Conservation (phyloP, 2,888 invertebrate genomes). For the Priocnemis perturbator region DNA sequence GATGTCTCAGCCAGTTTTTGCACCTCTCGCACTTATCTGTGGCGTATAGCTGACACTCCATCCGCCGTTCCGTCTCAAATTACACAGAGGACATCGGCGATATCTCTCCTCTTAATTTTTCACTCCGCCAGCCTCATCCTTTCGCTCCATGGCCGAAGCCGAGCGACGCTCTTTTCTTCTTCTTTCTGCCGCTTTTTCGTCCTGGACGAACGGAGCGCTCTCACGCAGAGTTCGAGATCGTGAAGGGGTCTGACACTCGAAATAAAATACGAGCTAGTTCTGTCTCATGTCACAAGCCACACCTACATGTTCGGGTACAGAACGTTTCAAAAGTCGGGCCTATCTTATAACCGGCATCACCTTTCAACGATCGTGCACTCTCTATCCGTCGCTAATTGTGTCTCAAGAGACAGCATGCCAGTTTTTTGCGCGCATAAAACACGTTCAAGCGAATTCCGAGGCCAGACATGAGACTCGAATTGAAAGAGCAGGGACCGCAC, state of each 20-base stretch:
- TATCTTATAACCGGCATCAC: background rate
- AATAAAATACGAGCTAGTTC: slow-evolving; percentile 65
- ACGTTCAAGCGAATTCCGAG: too few relatives aligned
- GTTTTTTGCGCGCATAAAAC: too few relatives aligned
- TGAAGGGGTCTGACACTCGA: slow-evolving; percentile 54
- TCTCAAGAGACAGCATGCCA: too few relatives aligned
- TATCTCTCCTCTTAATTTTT: slow-evolving; percentile 25
- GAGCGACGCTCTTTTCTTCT: slow-evolving; percentile 28
- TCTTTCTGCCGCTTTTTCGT: slow-evolving; percentile 16
- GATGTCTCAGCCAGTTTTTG: too few relatives aligned
- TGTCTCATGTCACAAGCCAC: slow-evolving; percentile 61
- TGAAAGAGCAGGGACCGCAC: too few relatives aligned
- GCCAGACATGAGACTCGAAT: too few relatives aligned
- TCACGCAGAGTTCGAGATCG: slow-evolving; percentile 57
- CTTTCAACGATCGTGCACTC: background rate
- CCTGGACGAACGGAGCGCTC: slow-evolving; percentile 39
- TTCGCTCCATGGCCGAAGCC: slow-evolving; percentile 28
- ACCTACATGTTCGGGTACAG: slow-evolving; percentile 50
- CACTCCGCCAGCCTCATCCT: slow-evolving; percentile 34
- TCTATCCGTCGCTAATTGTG: background rate
- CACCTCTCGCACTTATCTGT: too few relatives aligned
- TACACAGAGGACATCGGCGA: background rate
- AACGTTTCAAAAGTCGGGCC: slow-evolving; percentile 21
- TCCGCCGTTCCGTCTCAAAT: background rate
- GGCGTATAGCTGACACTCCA: too few relatives aligned